These are phyloP conservation scores for Drosophila trichaetosa DNA, from an alignment of 2,888 invertebrate species.

Conservation along the genomic window DNA sequence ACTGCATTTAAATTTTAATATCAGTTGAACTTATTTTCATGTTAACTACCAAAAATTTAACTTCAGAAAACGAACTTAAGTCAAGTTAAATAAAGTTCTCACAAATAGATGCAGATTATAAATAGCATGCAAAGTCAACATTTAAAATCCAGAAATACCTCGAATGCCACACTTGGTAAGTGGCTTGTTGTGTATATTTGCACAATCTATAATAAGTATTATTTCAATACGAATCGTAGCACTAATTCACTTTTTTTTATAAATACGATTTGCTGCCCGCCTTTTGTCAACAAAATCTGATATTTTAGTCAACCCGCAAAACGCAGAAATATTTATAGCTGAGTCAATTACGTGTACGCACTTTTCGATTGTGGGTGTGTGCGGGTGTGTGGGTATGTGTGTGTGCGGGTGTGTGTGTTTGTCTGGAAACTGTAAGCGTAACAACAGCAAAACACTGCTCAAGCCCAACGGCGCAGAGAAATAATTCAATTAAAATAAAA, in stretches of 20 bases:
- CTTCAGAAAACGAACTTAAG: not conserved
- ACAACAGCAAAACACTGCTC: constrained; percentile 7
- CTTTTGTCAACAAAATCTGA: constrained; percentile 12
- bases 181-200: constrained; percentile 2
- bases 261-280: not conserved
- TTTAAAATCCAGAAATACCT: not conserved
- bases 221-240: not conserved
- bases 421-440: constrained; percentile 8
- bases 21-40: not conserved
- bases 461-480: constrained; percentile 15
- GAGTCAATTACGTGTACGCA: constrained; percentile 45
- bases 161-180: not conserved
- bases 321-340: constrained; percentile 47
- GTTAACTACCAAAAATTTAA: not conserved
- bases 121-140: not conserved
- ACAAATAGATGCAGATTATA: not conserved
- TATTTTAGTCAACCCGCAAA: constrained; percentile 23
- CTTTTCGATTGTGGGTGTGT: constrained; percentile 1
- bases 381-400: not conserved
- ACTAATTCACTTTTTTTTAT: not conserved
- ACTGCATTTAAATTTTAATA: not conserved
- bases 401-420: not conserved
- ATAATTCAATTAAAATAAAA: constrained; percentile 62
- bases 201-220: not conserved
- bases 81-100: not conserved